A percentile compares a stretch with the other conserved stretches of the same genome.
Conservation (phyloP, 2,113 vertebrate genomes). For the Alaudala cheleensis region DNA sequence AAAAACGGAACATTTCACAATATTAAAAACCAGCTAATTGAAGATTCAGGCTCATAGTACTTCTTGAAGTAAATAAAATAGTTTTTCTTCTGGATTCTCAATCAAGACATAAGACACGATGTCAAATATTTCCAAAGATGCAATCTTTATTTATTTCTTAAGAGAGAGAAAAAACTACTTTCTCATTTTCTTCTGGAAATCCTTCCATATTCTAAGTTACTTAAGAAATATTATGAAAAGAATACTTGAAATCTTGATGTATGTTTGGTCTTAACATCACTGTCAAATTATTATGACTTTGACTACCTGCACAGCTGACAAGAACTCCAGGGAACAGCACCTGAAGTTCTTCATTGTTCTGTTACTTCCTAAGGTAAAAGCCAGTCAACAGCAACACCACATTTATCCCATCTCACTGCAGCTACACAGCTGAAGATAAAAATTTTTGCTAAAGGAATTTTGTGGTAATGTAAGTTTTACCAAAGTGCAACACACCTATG, state of each 20-base stretch:
- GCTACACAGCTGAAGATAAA: background rate
- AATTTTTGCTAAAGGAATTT: background rate
- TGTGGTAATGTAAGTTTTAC: background rate
- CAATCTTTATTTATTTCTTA: background rate
- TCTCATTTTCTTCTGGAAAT: background rate
- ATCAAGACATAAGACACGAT: background rate
- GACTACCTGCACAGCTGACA: background rate
- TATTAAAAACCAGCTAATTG: background rate
- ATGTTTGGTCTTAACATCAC: background rate
- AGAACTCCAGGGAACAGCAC: background rate
- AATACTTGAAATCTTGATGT: background rate
- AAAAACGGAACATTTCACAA: constrained; percentile 16
- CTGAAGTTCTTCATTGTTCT: background rate
- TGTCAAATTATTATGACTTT: background rate
- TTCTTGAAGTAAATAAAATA: background rate
- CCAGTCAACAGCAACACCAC: background rate
- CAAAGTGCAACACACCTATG: background rate
- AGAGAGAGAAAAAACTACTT: background rate
- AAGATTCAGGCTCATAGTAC: background rate
- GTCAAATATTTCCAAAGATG: background rate
- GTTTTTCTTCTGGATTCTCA: background rate
- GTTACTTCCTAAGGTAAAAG: background rate
- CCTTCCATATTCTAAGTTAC: background rate
- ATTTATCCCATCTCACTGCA: background rate
- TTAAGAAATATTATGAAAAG: background rate